Percentiles rank a stretch among this genome's conserved stretches.
Evolutionary conservation across 1,140 invertebrate genomes (phyloP).

Genomic region (Dufourea novaeangliae): DNA sequence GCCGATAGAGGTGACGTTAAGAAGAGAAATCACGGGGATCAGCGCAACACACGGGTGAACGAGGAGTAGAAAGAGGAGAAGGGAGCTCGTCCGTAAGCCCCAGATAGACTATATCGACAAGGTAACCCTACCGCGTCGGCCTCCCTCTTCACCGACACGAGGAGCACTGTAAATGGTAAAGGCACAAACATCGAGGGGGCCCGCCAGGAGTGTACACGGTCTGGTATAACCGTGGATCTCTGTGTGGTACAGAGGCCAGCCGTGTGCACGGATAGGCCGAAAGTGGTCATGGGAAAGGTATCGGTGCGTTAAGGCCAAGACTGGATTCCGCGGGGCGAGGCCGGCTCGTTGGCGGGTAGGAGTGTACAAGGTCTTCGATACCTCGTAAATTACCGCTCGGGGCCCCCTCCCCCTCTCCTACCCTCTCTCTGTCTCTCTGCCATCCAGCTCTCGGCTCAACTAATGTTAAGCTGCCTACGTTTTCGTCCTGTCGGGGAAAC

Average conservation of each 20-base stretch:
- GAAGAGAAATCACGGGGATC: conserved; percentile 64
- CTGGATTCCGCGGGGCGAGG: conserved; percentile 73
- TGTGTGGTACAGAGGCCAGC: conserved; percentile 10
- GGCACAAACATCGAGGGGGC: conserved; percentile 55
- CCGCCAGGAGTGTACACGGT: conserved; percentile 30
- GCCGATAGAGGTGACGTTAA: conserved; percentile 51
- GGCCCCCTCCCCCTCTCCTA: conserved; percentile 28
- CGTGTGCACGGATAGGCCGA: conserved; percentile 60
- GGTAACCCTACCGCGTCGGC: conserved; percentile 66
- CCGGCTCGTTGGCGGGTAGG: conserved; percentile 76
- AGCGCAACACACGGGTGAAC: conserved; percentile 27
- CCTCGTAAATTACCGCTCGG: conserved; percentile 80
- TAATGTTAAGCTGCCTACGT: conserved; percentile 64
- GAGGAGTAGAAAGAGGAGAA: conserved; percentile 3
- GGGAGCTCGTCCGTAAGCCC: conserved; percentile 15
- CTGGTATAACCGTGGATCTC: conserved; percentile 20
- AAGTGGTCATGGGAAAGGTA: conserved; percentile 73
- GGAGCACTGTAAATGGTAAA: conserved; percentile 71
- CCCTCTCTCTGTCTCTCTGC: neutral
- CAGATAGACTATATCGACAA: conserved; percentile 67
- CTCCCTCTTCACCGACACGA: conserved; percentile 65
- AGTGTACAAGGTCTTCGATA: conserved; percentile 82
- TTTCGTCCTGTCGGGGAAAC: conserved; percentile 58
- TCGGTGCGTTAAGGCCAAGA: conserved; percentile 74
- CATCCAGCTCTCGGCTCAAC: conserved; percentile 54